A percentile compares a stretch with the other conserved stretches of the same genome.
These are phyloP conservation scores for Anthophora plumipes DNA, from an alignment of 2,888 invertebrate genomes.

Conservation along the genomic window DNA sequence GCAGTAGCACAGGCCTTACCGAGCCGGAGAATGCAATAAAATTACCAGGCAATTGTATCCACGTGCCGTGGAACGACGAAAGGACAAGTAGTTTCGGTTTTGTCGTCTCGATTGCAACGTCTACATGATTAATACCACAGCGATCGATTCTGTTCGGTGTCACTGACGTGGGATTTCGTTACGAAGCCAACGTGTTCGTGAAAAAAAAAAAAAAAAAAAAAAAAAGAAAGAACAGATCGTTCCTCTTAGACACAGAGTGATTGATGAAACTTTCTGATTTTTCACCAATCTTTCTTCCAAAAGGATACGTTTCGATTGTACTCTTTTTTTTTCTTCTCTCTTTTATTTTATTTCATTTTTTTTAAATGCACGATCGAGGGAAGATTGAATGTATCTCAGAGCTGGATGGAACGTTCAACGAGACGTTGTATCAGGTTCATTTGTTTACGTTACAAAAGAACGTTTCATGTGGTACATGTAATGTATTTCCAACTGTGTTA, in stretches of 20 bases:
- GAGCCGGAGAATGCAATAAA: slow-evolving; percentile 52
- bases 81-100: slow-evolving; percentile 39
- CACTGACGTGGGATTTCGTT: neutral
- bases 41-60: slow-evolving; percentile 58
- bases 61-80: slow-evolving; percentile 48
- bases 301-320: too few species aligned
- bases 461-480: neutral
- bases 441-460: neutral
- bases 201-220: too few species aligned
- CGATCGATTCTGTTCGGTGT: neutral
- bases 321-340: neutral
- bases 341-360: neutral
- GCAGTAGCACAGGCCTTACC: slow-evolving; percentile 36
- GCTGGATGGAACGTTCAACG: neutral
- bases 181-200: too few species aligned
- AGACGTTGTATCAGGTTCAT: neutral
- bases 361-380: neutral
- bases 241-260: neutral
- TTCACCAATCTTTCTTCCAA: too few species aligned
- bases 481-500: slow-evolving; percentile 1
- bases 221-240: too few species aligned
- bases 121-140: slow-evolving; percentile 2
- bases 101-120: neutral
- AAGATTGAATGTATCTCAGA: neutral
- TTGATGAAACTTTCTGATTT: neutral